Evolutionary conservation across 1,140 invertebrate species (phyloP).

Genomic region (Leptinotarsa undecemlineata): DNA sequence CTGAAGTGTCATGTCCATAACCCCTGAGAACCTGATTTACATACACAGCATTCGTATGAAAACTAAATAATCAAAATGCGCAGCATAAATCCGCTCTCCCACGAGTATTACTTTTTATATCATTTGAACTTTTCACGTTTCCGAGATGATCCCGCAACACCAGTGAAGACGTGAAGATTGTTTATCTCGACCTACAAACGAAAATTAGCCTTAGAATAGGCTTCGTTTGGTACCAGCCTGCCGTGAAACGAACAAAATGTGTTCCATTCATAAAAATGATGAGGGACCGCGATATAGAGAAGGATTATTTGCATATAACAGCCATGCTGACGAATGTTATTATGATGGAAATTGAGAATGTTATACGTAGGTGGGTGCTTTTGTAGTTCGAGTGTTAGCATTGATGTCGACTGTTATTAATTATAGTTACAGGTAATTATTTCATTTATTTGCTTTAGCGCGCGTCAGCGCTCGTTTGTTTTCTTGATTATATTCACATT

Average conservation of each 20-base stretch:
- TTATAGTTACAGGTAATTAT: slow-evolving; percentile 16
- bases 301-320: slow-evolving; percentile 43
- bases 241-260: slow-evolving; percentile 17
- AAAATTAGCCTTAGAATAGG: background rate
- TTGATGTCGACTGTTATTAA: slow-evolving; percentile 8
- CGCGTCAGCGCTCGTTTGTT: slow-evolving; percentile 1
- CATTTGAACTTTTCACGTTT: slow-evolving; percentile 46
- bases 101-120: slow-evolving; percentile 48
- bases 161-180: slow-evolving; percentile 40
- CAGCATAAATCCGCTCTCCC: slow-evolving; percentile 35
- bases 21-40: slow-evolving; percentile 22
- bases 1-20: slow-evolving; percentile 18
- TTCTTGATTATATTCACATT: background rate
- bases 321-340: slow-evolving; percentile 44
- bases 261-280: slow-evolving; percentile 42
- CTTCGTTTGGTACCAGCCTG: slow-evolving; percentile 10
- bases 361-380: background rate
- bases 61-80: slow-evolving; percentile 29
- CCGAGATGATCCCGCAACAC: slow-evolving; percentile 40
- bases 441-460: slow-evolving; percentile 17
- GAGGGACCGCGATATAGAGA: slow-evolving; percentile 37
- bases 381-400: background rate
- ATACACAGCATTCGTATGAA: slow-evolving; percentile 10
- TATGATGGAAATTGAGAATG: slow-evolving; percentile 32
- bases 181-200: slow-evolving; percentile 32